Conservation (phyloP, 2,113 vertebrate species). For the Heloderma charlesbogerti region DNA sequence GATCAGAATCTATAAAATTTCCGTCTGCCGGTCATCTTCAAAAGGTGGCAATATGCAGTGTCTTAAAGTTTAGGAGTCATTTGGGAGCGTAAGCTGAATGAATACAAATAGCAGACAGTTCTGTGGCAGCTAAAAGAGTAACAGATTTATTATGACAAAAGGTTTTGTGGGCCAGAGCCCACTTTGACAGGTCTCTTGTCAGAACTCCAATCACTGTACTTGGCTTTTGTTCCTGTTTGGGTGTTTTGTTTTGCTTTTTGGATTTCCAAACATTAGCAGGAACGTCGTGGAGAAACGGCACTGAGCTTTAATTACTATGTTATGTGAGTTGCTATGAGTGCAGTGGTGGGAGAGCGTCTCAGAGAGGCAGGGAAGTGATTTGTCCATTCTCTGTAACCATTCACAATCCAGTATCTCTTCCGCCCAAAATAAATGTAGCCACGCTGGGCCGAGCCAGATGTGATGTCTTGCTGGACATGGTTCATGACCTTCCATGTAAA, state of each 20-base stretch:
- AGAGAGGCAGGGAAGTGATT: neutral
- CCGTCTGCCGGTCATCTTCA: neutral
- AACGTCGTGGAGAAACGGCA: neutral
- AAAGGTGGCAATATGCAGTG: neutral
- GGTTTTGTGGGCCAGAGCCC: neutral
- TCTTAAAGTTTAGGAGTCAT: too few relatives aligned
- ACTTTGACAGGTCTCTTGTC: neutral
- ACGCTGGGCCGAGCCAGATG: neutral
- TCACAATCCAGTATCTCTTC: neutral
- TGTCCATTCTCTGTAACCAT: neutral
- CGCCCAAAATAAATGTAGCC: neutral
- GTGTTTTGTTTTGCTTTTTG: neutral
- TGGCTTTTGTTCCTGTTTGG: neutral
- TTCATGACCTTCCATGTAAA: neutral
- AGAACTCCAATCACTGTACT: too few relatives aligned
- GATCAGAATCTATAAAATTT: neutral
- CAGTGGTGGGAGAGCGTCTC: neutral
- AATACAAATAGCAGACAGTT: neutral
- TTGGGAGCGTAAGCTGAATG: neutral
- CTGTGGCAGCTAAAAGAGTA: neutral
- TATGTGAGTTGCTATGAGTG: neutral
- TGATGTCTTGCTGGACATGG: neutral
- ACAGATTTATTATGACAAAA: neutral
- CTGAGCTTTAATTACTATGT: neutral
- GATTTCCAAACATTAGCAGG: neutral